phyloP scores from a whole-genome alignment of 2,888 invertebrate species.

The Girardia tigrina region DNA sequence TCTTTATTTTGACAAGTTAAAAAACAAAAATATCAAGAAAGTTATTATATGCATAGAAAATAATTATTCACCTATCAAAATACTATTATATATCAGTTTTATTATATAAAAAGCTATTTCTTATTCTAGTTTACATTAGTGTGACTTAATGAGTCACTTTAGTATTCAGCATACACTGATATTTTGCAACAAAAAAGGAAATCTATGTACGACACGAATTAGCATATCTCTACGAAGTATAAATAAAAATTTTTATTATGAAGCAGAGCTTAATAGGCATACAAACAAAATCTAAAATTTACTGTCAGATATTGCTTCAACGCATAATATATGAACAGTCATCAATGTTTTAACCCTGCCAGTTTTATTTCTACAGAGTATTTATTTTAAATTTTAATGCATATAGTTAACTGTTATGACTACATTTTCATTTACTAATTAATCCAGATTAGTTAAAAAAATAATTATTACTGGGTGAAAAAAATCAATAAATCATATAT shows the following conservation, averaged over 20 bases:
- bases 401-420: no score
- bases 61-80: no score
- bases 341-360: conserved; percentile 20
- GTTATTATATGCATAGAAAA: no score
- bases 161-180: conserved; percentile 19
- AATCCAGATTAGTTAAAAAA: conserved; percentile 6
- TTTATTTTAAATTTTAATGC: conserved; percentile 1
- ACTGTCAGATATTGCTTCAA: conserved; percentile 8
- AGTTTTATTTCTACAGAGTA: not conserved
- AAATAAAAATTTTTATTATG: conserved; percentile 12
- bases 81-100: no score
- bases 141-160: conserved; percentile 5
- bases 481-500: conserved; percentile 9
- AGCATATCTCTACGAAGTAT: conserved; percentile 15
- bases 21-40: no score
- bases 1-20: no score
- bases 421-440: no score
- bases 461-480: not conserved
- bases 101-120: no score
- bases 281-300: not conserved
- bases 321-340: not conserved
- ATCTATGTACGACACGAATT: conserved; percentile 13
- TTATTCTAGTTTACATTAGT: not conserved
- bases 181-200: conserved; percentile 9
- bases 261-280: not conserved